Conservation (phyloP, 2,797 vertebrate species). For the Pitangus sulphuratus region DNA sequence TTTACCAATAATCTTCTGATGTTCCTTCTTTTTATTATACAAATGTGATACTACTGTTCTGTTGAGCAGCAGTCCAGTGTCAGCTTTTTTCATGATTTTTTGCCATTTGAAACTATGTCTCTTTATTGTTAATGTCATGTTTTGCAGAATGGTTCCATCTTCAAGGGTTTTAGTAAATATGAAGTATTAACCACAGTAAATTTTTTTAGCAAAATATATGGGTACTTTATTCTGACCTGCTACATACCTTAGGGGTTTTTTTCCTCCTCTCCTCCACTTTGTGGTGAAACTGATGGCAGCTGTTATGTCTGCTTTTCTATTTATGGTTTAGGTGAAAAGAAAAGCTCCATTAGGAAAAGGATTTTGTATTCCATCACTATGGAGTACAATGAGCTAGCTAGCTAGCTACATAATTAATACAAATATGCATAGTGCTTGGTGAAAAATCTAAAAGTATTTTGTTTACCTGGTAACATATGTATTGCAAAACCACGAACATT, state of each 20-base stretch:
- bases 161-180: neutral
- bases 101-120: neutral
- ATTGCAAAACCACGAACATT: neutral
- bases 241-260: rapidly evolving
- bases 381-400: neutral
- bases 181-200: neutral
- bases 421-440: neutral
- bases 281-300: neutral
- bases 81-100: neutral
- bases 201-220: neutral
- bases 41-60: neutral
- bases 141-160: neutral
- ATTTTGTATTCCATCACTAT: neutral
- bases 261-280: rapidly evolving
- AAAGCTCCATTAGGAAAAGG: neutral
- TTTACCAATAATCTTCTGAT: neutral
- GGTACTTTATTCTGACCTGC: neutral
- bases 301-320: neutral
- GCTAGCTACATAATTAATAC: neutral
- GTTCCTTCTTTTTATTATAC: neutral
- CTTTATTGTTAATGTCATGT: neutral
- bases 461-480: neutral
- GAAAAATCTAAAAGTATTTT: neutral
- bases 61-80: neutral
- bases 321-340: neutral